A percentile compares a stretch with the other conserved stretches of the same genome.
Conservation (phyloP, 2,797 vertebrate genomes). For the Poecilia gillii region DNA sequence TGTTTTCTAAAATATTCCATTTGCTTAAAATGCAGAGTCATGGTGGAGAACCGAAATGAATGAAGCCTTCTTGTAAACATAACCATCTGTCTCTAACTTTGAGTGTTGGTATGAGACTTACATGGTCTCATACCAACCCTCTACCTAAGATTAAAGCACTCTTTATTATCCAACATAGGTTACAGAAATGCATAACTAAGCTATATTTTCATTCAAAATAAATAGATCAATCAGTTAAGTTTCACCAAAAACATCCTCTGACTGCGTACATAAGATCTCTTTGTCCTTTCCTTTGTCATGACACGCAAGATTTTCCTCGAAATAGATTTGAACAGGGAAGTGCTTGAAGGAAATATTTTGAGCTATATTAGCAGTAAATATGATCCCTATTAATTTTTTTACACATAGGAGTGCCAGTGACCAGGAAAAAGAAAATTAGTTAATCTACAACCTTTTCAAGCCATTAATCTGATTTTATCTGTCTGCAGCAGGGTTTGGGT, state of each 20-base stretch:
- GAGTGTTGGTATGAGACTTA: not conserved
- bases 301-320: not conserved
- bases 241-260: not conserved
- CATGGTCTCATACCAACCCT: not conserved
- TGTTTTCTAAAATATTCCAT: not conserved
- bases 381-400: not conserved
- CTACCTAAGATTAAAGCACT: not conserved
- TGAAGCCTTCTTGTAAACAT: too few species aligned
- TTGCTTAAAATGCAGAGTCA: not conserved
- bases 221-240: not conserved
- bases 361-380: not conserved
- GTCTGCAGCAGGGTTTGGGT: not conserved
- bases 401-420: not conserved
- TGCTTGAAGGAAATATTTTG: not conserved
- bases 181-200: not conserved
- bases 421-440: slow-evolving; percentile 5
- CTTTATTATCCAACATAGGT: not conserved
- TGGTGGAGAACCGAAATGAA: not conserved
- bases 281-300: not conserved
- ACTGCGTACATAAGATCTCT: not conserved
- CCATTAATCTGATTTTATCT: slow-evolving; percentile 5
- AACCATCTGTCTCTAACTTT: not conserved
- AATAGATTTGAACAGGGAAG: not conserved
- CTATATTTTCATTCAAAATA: slow-evolving; percentile 1
- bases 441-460: slow-evolving; percentile 24